phyloP scores from a whole-genome alignment of 2,888 invertebrate genomes.

The Caradrina kadenii region DNA sequence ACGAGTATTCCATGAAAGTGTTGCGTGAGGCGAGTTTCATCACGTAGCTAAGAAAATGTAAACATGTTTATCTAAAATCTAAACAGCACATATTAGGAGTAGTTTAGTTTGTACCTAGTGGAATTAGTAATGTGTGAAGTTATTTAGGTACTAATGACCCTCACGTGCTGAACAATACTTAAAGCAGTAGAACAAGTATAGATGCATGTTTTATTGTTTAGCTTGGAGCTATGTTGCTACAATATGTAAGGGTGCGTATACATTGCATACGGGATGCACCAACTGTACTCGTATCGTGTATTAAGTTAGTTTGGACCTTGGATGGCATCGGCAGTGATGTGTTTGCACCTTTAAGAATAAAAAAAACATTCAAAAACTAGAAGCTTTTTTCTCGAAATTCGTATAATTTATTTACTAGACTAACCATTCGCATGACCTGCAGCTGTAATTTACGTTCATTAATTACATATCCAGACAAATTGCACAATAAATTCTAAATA shows the following conservation, averaged over 20 bases:
- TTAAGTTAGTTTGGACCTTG: neutral
- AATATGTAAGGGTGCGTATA: constrained; percentile 21
- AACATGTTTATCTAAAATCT: constrained; percentile 34
- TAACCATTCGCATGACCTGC: constrained; percentile 22
- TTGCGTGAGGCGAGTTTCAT: constrained; percentile 20
- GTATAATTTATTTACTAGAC: constrained; percentile 25
- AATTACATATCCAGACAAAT: constrained; percentile 54
- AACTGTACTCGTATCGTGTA: neutral
- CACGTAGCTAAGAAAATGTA: constrained; percentile 20
- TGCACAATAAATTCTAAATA: constrained; percentile 48
- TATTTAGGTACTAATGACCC: constrained; percentile 33
- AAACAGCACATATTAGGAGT: constrained; percentile 5
- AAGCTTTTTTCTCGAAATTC: constrained; percentile 32
- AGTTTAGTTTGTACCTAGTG: constrained; percentile 19
- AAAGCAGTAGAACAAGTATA: constrained; percentile 32
- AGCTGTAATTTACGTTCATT: constrained; percentile 48
- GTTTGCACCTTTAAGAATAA: constrained; percentile 2
- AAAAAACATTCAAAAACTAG: constrained; percentile 2
- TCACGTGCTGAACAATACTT: constrained; percentile 48
- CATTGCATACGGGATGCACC: neutral
- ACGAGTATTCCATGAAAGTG: constrained; percentile 31
- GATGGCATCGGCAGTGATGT: neutral
- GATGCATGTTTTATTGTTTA: constrained; percentile 41
- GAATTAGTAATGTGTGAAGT: constrained; percentile 34
- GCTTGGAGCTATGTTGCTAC: constrained; percentile 34